These are phyloP conservation scores for Chymomyza caudatula DNA, from an alignment of 2,888 invertebrate genomes.

Conservation along the genomic window DNA sequence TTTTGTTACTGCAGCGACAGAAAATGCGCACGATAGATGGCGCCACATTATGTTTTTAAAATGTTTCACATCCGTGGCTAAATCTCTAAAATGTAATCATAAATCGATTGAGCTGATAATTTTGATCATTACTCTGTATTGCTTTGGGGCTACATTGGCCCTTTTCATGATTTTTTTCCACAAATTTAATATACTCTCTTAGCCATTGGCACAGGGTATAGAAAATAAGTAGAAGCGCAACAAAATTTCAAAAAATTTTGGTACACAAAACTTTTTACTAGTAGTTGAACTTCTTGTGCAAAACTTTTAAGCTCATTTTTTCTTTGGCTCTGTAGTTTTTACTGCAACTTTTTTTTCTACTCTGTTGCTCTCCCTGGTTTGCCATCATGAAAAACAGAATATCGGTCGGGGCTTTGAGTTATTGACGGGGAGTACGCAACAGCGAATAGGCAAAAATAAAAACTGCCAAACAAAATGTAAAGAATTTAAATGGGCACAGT, in stretches of 20 bases:
- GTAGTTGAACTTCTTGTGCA: conserved; percentile 33
- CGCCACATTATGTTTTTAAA: too few relatives aligned
- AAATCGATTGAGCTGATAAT: too few relatives aligned
- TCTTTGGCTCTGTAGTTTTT: neutral
- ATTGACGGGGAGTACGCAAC: neutral
- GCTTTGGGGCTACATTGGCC: neutral
- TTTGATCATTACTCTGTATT: neutral
- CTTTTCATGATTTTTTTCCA: neutral
- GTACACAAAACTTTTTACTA: conserved; percentile 22
- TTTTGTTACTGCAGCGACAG: too few relatives aligned
- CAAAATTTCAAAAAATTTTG: neutral
- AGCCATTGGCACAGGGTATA: neutral
- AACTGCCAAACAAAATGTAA: neutral
- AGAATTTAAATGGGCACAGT: neutral
- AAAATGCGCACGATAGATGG: too few relatives aligned
- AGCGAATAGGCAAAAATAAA: conserved; percentile 15
- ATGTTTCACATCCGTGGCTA: too few relatives aligned
- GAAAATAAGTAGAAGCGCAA: neutral
- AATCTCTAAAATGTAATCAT: too few relatives aligned
- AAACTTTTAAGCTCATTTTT: conserved; percentile 24
- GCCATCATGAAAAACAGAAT: conserved; percentile 16
- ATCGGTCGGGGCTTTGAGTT: conserved; percentile 29
- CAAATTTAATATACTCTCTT: conserved; percentile 2
- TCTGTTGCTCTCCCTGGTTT: neutral
- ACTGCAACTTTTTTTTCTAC: neutral